Conservation (phyloP, 2,888 invertebrate species). For the Calliscelio sp. region DNA sequence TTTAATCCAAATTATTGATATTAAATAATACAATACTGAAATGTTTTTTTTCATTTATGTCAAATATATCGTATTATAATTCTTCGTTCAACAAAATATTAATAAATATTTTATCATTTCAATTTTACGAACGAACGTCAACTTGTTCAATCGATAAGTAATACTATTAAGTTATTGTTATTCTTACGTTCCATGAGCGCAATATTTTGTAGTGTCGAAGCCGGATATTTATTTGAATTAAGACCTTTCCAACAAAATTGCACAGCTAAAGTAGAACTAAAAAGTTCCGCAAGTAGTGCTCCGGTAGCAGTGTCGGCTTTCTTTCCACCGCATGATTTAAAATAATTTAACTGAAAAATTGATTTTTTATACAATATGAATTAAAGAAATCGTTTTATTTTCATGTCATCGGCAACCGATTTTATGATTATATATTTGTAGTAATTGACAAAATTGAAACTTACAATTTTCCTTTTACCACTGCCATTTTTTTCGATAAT, state of each 20-base stretch:
- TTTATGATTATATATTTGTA: too few relatives aligned
- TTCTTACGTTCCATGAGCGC: background rate
- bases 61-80: too few relatives aligned
- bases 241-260: background rate
- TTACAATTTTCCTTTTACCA: background rate
- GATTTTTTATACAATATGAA: slow-evolving; percentile 3
- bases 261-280: background rate
- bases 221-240: background rate
- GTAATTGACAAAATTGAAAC: background rate
- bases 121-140: too few relatives aligned
- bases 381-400: too few relatives aligned
- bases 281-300: slow-evolving; percentile 12
- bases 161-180: background rate
- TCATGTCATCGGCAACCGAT: too few relatives aligned
- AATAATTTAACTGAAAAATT: background rate
- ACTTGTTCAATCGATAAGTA: too few relatives aligned
- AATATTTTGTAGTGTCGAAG: background rate
- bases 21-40: too few relatives aligned
- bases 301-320: slow-evolving; percentile 6
- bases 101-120: too few relatives aligned
- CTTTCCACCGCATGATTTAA: slow-evolving; percentile 10
- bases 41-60: too few relatives aligned
- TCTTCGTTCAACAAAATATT: too few relatives aligned
- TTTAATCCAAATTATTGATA: too few relatives aligned
- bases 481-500: background rate